Evolutionary conservation across 2,888 invertebrate genomes (phyloP).

Genomic region (Troglohyphantes excavatus): DNA sequence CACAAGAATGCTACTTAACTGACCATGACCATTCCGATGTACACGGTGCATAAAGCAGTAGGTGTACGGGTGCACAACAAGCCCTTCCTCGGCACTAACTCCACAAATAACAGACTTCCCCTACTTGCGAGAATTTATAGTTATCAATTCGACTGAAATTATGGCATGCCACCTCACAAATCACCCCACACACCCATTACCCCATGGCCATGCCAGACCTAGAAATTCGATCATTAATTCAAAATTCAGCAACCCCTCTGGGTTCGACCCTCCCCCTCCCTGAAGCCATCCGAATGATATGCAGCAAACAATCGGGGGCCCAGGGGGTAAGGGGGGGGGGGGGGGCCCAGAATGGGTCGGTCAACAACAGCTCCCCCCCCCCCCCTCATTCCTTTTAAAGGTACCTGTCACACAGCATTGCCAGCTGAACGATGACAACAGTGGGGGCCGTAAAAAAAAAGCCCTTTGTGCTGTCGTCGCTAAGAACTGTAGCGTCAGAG

Average conservation of each 20-base stretch:
- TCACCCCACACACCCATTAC: constrained; percentile 10
- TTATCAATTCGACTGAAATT: constrained; percentile 12
- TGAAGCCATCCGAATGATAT: constrained; percentile 34
- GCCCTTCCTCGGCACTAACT: not conserved
- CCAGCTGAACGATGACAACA: constrained; percentile 47
- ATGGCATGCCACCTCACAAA: constrained; percentile 9
- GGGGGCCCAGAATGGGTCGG: constrained; percentile 12
- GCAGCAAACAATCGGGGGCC: constrained; percentile 1
- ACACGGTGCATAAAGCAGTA: too few relatives aligned
- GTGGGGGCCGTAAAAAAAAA: not conserved
- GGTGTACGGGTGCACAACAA: not conserved
- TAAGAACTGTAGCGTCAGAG: constrained; percentile 48
- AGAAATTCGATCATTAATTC: constrained; percentile 60
- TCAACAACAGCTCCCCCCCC: constrained; percentile 14
- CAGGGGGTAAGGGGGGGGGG: not conserved
- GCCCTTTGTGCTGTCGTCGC: constrained; percentile 39
- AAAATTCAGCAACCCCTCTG: constrained; percentile 35
- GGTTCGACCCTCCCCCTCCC: not conserved
- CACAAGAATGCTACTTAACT: too few relatives aligned
- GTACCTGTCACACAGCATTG: constrained; percentile 54
- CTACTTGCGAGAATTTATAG: not conserved
- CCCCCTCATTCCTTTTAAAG: constrained; percentile 10
- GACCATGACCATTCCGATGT: too few relatives aligned
- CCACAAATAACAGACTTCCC: not conserved
- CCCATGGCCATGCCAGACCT: not conserved